Conservation (phyloP, 2,797 vertebrate genomes). For the Esox masquinongy region DNA sequence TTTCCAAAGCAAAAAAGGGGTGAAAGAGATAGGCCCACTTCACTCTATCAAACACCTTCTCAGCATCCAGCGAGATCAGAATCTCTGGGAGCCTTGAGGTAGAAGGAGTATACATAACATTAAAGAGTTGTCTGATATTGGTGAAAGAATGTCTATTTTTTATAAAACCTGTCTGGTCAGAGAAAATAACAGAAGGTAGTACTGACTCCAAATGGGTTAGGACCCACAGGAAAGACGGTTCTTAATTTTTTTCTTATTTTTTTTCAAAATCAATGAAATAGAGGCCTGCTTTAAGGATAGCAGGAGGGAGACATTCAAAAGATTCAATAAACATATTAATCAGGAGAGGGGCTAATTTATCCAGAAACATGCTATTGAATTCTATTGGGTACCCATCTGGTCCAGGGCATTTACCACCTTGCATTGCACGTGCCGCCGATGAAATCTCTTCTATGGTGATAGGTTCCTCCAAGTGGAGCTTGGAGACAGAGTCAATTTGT, state of each 20-base stretch:
- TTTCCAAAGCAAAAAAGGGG: too few relatives aligned
- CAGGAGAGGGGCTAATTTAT: not conserved
- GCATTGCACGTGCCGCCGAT: not conserved
- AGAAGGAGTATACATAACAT: not conserved
- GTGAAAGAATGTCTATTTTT: not conserved
- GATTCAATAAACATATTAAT: not conserved
- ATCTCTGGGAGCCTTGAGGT: not conserved
- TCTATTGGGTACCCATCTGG: not conserved
- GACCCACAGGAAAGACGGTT: not conserved
- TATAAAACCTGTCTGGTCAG: not conserved
- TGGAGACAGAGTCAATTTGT: not conserved
- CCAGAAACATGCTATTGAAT: not conserved
- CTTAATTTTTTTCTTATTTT: not conserved
- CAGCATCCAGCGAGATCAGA: not conserved
- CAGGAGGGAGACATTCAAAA: not conserved
- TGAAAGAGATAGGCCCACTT: not conserved
- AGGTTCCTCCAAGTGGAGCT: not conserved
- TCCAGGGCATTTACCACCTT: not conserved
- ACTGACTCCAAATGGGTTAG: not conserved
- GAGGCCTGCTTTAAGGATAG: constrained; percentile 10
- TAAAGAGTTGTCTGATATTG: not conserved
- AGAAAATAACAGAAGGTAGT: not conserved
- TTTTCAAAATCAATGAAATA: not conserved
- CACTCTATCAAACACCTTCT: too few relatives aligned
- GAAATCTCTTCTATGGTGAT: not conserved